These are phyloP conservation scores for Drosophila suzukii DNA, from an alignment of 1,140 invertebrate genomes.

Conservation along the genomic window DNA sequence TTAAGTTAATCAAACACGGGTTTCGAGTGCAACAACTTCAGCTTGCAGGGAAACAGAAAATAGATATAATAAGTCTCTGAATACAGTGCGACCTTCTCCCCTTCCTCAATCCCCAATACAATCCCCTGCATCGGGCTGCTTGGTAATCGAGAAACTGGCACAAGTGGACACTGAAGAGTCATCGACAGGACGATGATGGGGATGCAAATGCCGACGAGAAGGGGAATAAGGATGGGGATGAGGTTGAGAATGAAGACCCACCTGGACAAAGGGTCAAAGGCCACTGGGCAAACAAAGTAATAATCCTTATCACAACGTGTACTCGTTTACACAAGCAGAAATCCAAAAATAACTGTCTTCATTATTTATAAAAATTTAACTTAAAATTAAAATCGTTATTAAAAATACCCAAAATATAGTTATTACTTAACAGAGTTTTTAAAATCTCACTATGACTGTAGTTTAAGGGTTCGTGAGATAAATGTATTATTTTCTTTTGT, in stretches of 20 bases:
- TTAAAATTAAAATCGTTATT: too few relatives aligned
- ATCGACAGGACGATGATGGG: conserved; percentile 29
- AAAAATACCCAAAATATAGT: too few relatives aligned
- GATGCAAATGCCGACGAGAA: conserved; percentile 23
- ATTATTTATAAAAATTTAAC: too few relatives aligned
- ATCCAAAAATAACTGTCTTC: background rate
- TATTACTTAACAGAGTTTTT: too few relatives aligned
- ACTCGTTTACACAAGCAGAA: background rate
- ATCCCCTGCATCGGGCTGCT: conserved; percentile 6
- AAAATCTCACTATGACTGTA: too few relatives aligned
- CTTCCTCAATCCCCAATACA: conserved; percentile 3
- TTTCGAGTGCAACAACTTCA: conserved; percentile 19
- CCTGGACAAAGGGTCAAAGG: conserved; percentile 51
- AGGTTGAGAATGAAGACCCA: conserved; percentile 13
- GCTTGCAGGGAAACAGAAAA: conserved; percentile 13
- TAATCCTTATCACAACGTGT: conserved; percentile 7
- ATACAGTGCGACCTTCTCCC: conserved; percentile 23
- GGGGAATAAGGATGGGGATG: background rate
- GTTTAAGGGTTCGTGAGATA: too few relatives aligned
- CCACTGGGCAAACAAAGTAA: conserved; percentile 46
- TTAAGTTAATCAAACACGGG: conserved; percentile 35
- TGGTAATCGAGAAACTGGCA: conserved; percentile 57
- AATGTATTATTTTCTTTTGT: too few relatives aligned
- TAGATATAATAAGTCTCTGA: conserved; percentile 16
- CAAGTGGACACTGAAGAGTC: conserved; percentile 56